Evolutionary conservation across 2,888 invertebrate species (phyloP), one percentile per base, ranked within the genome.

Genomic region (Notodonta ziczac): DNA sequence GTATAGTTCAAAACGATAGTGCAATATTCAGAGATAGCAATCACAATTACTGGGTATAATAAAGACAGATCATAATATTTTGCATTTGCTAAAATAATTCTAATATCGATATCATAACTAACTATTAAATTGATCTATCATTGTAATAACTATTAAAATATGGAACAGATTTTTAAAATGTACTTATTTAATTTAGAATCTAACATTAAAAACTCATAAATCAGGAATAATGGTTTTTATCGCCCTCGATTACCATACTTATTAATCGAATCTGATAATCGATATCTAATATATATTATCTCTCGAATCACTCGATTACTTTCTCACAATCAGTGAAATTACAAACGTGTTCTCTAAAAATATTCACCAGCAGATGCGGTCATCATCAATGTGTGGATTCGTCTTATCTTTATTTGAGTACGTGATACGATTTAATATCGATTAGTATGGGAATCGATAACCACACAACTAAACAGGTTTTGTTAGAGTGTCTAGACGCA

Each of bases 401-500:
- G 16, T 51, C n/a, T 35, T 51, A 57, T 57, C 50, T 57, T 39
- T 40, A 51, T 51, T 57, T 57, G n/a, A 50, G 12, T 51, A 14
- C 39, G 44, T 50, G 14, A 14, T 50, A 0, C 50, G 50, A 50
- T 50, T 50, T 14, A 2, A 14, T 50, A 14, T 14, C 50, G 14
- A 50, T 50, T 50, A 14, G 50, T 50, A 50, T 50, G n/a, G n/a
- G n/a, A 50, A 50, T 50, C 50, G 50, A 50, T 10, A 50, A 50
- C 51, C n/a, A 51, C 9, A 69, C 58, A 57, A 70, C 35, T 35
- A 6, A 2, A 42, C 42, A 4, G 8, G 10, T 42, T 42, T 42
- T 42, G 8, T 9, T 42, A 69, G 75, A 77, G 35, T 35, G 68
- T 74, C 83, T 78, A 83, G 83, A 84, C 82, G 73, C 81, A 81